Percentiles rank a stretch among this genome's conserved stretches.
Conservation (phyloP, 2,888 invertebrate genomes). For the Adelognathus sp. region DNA sequence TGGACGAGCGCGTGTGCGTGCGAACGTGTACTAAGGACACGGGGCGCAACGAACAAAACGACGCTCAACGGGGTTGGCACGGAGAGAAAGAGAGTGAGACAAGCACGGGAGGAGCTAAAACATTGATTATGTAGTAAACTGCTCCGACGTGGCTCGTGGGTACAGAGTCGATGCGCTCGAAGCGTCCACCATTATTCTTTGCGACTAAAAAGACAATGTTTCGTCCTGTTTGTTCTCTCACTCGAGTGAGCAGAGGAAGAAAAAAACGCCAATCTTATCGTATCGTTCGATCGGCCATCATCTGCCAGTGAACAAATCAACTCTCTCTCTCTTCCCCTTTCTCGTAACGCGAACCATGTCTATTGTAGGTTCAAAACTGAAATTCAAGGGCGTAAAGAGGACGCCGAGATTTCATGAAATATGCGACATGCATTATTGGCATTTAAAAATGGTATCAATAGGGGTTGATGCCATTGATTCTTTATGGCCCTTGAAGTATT, state of each 20-base stretch:
- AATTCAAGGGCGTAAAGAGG: too few species aligned
- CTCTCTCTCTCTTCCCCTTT: background rate
- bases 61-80: conserved; percentile 16
- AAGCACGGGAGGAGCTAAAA: conserved; percentile 60
- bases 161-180: background rate
- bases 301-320: background rate
- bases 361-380: background rate
- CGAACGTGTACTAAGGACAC: background rate
- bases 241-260: background rate
- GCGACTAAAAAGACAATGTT: background rate
- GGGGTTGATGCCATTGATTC: background rate
- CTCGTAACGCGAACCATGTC: too few species aligned
- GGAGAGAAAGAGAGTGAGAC: conserved; percentile 29
- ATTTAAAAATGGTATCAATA: background rate
- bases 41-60: background rate
- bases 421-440: background rate
- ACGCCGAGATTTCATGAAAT: background rate
- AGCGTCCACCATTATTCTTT: background rate
- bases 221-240: background rate
- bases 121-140: conserved; percentile 69
- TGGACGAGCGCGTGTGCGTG: background rate
- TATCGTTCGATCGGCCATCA: background rate
- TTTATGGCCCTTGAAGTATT: background rate
- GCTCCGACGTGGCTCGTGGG: conserved; percentile 23
- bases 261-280: background rate